Conservation (phyloP, 2,113 vertebrate genomes). For the Alethe castanea region DNA sequence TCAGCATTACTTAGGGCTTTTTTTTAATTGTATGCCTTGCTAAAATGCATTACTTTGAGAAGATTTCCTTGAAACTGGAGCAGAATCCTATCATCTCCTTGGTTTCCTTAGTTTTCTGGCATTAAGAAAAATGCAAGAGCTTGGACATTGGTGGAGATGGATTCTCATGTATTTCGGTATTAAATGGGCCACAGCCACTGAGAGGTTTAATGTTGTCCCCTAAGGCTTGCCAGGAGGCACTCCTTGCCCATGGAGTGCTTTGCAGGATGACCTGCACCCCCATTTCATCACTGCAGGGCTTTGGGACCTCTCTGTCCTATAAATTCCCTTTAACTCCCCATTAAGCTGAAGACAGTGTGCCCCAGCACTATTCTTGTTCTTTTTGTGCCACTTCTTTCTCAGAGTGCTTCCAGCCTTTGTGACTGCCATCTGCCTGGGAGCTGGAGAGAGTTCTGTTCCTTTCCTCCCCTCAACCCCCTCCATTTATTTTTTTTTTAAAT, state of each 20-base stretch:
- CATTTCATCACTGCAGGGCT: not conserved
- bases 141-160: not conserved
- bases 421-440: not conserved
- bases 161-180: not conserved
- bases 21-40: not conserved
- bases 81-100: not conserved
- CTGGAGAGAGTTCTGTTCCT: not conserved
- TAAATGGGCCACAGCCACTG: not conserved
- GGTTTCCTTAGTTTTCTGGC: not conserved
- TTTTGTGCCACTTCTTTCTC: not conserved
- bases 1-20: slow-evolving; percentile 7
- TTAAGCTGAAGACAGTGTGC: not conserved
- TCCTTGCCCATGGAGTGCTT: not conserved
- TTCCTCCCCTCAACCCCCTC: rapidly evolving
- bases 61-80: not conserved
- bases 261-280: not conserved
- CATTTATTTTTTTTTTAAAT: rapidly evolving
- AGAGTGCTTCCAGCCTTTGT: not conserved
- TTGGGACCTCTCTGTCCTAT: not conserved
- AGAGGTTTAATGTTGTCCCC: not conserved
- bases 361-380: not conserved
- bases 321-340: not conserved
- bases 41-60: not conserved
- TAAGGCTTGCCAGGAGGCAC: not conserved
- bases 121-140: not conserved